Base-by-base conservation (phyloP, 2,888 invertebrate species). In the Melikaiella ostensackeni region DNA sequence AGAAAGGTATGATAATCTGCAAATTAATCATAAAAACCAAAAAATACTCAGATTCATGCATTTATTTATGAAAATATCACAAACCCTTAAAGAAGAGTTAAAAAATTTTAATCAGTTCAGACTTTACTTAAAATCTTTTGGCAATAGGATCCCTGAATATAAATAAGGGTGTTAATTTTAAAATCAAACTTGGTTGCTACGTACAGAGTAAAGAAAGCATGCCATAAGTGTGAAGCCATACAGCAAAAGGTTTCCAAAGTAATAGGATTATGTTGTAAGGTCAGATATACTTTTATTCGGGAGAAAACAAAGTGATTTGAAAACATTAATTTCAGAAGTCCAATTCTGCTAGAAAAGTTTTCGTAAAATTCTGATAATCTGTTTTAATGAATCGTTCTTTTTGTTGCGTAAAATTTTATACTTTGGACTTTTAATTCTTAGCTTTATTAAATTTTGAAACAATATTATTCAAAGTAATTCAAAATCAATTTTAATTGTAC, bases 1-100 rank as follows among this genome's bases (percentile, higher is more conserved):
- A 87, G 92, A 87, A 92, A 92, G 91, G 92, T 92, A 89, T 75
- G 33, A 35, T 38, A 11, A 57, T 76, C 30, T 57, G 5, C 27
- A 11, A 50, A 55, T 55, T 76, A 33, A 55, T 35, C 16, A 62
- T 62, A n/a, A 21, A 75, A 75, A 1, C 4, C 8, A 9, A 62
- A 27, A 30, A 62, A n/a, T 5, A 21, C n/a, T 55, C 1, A 3
- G 19, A 55, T 21, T 55, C 55, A 55, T 55, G 55, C n/a, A 55
- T 21, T 55, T 8, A 21, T 21, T 55, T 55, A 21, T 55, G 2
- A 9, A 50, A 55, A 21, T 21, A 21, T 55, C 16, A 42, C 16
- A 42, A 42, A 42, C 42, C 42, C 42, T 42, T 42, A 16, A 42
- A 16, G 13, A 4, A 42, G 42, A 42, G 42, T 42, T 42, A 7